phyloP scores from a whole-genome alignment of 1,140 invertebrate species.

The Anastrepha obliqua region DNA sequence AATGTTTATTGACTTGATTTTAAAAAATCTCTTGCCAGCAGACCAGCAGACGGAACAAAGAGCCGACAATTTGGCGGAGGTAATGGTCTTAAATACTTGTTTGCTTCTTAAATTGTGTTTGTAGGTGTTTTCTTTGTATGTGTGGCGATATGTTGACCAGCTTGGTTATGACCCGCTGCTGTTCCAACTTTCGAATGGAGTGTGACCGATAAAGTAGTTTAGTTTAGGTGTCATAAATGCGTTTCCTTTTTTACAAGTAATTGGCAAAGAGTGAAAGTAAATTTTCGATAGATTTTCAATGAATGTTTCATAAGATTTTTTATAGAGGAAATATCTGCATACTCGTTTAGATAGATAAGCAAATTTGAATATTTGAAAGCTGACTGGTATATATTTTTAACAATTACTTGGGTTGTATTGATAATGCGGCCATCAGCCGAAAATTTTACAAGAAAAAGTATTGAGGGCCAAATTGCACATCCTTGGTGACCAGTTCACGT shows the following conservation, averaged over 20 bases:
- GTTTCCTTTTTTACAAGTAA: background rate
- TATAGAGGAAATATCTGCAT: too few relatives aligned
- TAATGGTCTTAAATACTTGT: background rate
- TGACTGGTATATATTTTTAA: too few relatives aligned
- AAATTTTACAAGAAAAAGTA: too few relatives aligned
- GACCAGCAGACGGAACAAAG: background rate
- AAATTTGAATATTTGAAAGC: too few relatives aligned
- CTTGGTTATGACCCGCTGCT: background rate
- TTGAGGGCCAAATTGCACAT: too few relatives aligned
- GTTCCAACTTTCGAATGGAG: background rate
- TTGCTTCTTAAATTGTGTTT: background rate
- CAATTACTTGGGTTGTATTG: too few relatives aligned
- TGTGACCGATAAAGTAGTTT: background rate
- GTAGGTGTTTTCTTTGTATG: background rate
- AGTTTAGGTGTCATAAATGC: background rate
- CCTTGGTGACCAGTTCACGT: too few relatives aligned
- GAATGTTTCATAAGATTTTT: background rate
- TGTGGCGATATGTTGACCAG: background rate
- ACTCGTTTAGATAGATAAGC: too few relatives aligned
- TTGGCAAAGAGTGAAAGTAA: background rate
- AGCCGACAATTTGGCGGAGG: background rate
- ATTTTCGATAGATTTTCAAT: background rate
- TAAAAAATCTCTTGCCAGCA: slow-evolving; percentile 21
- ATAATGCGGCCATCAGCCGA: too few relatives aligned
- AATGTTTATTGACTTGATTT: slow-evolving; percentile 28